A percentile compares a stretch with the other conserved stretches of the same genome.
Evolutionary conservation across 2,113 vertebrate species (phyloP).

Genomic region (Pseudonaja textilis): DNA sequence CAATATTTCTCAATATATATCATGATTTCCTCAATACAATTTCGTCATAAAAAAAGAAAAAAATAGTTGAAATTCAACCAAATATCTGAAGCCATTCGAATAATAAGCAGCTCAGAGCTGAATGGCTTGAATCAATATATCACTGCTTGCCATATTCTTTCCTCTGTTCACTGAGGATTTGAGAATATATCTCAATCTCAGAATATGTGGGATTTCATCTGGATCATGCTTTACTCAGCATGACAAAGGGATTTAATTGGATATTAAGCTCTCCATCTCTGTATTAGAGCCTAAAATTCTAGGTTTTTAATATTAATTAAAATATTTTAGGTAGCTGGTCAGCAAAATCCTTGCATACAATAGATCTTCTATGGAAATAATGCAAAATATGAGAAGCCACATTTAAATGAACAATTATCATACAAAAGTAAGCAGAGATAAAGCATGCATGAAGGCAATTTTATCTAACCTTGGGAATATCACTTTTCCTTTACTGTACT

Average conservation of each 20-base stretch:
- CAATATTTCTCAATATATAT: background rate
- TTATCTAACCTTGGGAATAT: conserved; percentile 17
- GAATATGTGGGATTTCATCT: background rate
- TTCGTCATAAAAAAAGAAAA: background rate
- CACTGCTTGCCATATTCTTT: background rate
- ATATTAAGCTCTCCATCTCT: background rate
- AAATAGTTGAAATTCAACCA: background rate
- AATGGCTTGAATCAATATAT: background rate
- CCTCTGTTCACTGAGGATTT: no score
- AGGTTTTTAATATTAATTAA: background rate
- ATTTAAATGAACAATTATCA: background rate
- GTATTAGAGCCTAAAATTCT: background rate
- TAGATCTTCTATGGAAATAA: background rate
- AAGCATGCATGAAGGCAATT: conserved; percentile 12
- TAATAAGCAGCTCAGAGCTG: background rate
- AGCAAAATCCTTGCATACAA: background rate
- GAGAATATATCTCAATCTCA: background rate
- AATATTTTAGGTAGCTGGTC: background rate
- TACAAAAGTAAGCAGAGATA: background rate
- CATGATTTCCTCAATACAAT: background rate
- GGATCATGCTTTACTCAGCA: background rate
- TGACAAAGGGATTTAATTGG: background rate
- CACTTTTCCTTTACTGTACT: conserved; percentile 26
- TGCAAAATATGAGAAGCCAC: background rate
- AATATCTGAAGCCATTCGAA: background rate